Conservation (phyloP, 2,797 vertebrate species). For the Tadarida brasiliensis region DNA sequence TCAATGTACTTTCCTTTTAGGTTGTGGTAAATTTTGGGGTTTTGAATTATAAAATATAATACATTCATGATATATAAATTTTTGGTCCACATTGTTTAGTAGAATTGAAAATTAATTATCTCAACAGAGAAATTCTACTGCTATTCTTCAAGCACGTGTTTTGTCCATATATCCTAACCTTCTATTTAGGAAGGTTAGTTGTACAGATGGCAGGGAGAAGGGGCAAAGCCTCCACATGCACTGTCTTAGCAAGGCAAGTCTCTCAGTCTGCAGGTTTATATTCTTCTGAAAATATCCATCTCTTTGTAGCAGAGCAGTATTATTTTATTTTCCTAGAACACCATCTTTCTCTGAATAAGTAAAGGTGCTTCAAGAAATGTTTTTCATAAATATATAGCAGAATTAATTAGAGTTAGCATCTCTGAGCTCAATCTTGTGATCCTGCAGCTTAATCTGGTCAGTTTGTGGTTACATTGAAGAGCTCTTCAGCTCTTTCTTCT, state of each 20-base stretch:
- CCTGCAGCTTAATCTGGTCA: not conserved
- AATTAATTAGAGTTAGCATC: conserved; percentile 5
- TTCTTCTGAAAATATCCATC: not conserved
- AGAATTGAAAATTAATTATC: not conserved
- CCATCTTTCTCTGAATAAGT: not conserved
- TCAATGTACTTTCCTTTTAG: not conserved
- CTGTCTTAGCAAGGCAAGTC: not conserved
- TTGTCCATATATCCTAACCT: not conserved
- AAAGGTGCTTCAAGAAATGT: not conserved
- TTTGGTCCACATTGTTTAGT: not conserved
- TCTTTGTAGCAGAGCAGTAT: not conserved
- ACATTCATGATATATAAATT: not conserved
- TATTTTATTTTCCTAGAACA: not conserved
- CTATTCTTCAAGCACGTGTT: not conserved
- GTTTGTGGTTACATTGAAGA: not conserved
- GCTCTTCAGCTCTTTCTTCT: not conserved
- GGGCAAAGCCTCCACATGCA: not conserved
- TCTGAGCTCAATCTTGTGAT: not conserved
- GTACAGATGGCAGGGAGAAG: not conserved
- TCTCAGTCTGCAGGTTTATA: not conserved
- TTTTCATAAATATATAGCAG: not conserved
- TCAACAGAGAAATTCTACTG: not conserved
- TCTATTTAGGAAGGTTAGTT: not conserved
- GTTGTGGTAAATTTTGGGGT: not conserved
- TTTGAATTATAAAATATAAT: not conserved